These are phyloP conservation scores for Caenorhabditis imperialis DNA, from an alignment of 2,888 invertebrate species.

Conservation along the genomic window DNA sequence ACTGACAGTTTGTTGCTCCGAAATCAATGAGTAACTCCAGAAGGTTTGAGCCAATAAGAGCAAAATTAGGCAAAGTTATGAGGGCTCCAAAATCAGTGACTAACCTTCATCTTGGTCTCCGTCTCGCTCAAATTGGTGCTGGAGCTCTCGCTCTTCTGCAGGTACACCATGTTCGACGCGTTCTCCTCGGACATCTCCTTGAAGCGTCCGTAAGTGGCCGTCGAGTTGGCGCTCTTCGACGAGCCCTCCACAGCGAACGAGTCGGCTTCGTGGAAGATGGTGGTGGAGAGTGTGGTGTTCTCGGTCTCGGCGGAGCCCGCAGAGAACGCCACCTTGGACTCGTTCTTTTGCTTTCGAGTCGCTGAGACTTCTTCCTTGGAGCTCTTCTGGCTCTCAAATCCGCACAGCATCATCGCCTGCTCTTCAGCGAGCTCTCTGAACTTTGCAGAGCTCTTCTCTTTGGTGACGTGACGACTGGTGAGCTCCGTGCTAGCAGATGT, in stretches of 20 bases:
- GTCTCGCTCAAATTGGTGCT: constrained; percentile 41
- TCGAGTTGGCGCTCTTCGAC: constrained; percentile 51
- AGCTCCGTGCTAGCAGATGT: constrained; percentile 44
- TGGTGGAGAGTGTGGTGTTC: constrained; percentile 49
- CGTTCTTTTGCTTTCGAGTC: constrained; percentile 45
- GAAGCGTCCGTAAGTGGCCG: constrained; percentile 45
- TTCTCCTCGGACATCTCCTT: constrained; percentile 60
- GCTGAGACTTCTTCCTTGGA: constrained; percentile 47
- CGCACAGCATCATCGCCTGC: constrained; percentile 69
- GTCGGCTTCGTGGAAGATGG: constrained; percentile 52
- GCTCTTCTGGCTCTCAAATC: constrained; percentile 61
- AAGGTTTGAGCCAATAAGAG: too few species aligned
- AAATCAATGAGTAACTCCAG: too few species aligned
- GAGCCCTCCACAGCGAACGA: constrained; percentile 53
- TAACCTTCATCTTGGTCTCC: constrained; percentile 46
- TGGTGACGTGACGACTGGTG: constrained; percentile 23
- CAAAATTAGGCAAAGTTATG: too few species aligned
- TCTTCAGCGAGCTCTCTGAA: constrained; percentile 63
- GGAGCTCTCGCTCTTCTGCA: constrained; percentile 61
- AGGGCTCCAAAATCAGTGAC: background rate
- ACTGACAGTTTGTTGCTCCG: too few species aligned
- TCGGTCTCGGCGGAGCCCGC: constrained; percentile 58
- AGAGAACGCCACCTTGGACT: constrained; percentile 39
- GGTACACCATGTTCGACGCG: constrained; percentile 60
- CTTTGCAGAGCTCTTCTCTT: constrained; percentile 40